Conservation (phyloP, 2,113 vertebrate genomes). For the Bostrychus sinensis region DNA sequence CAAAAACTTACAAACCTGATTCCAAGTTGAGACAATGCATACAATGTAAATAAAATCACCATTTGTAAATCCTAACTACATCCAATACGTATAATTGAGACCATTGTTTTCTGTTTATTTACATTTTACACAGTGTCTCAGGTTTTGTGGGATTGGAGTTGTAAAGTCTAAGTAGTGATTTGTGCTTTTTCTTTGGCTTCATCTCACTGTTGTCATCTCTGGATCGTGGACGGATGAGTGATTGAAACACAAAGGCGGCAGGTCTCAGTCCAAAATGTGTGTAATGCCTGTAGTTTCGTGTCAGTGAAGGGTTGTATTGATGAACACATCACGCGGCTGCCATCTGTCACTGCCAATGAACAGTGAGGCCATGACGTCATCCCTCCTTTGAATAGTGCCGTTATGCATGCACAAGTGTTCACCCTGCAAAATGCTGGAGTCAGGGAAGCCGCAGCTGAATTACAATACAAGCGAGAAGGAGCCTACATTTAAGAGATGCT, state of each 20-base stretch:
- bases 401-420: constrained; percentile 59
- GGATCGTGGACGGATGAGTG: constrained; percentile 25
- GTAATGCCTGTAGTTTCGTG: constrained; percentile 29
- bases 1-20: constrained; percentile 28
- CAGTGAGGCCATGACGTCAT: constrained; percentile 58
- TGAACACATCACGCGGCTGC: constrained; percentile 51
- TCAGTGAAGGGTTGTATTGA: constrained; percentile 58
- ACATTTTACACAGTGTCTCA: not conserved
- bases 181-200: constrained; percentile 49
- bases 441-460: constrained; percentile 35
- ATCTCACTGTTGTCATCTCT: constrained; percentile 34
- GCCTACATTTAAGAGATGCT: constrained; percentile 36
- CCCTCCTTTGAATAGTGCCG: constrained; percentile 44
- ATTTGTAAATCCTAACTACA: no score
- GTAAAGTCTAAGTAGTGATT: constrained; percentile 41
- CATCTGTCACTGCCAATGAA: constrained; percentile 59
- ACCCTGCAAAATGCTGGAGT: constrained; percentile 48
- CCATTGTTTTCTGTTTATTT: no score
- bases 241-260: constrained; percentile 35
- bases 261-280: constrained; percentile 32
- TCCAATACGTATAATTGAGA: no score
- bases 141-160: not conserved
- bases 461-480: constrained; percentile 41
- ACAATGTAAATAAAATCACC: not conserved
- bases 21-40: no score